Percentiles rank a stretch among this genome's conserved stretches.
Evolutionary conservation across 1,140 invertebrate genomes (phyloP).

Genomic region (Diabrotica virgifera): DNA sequence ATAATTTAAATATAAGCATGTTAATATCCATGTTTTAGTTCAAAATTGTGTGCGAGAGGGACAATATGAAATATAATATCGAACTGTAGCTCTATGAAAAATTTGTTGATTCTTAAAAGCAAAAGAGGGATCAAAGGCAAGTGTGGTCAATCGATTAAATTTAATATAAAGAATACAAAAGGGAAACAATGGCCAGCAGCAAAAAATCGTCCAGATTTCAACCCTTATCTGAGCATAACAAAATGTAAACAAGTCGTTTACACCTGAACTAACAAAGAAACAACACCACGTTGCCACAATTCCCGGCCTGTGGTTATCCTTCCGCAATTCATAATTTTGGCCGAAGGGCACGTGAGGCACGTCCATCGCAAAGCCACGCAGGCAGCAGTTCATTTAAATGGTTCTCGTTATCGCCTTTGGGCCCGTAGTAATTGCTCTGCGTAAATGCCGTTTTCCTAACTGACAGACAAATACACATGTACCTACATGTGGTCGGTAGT

Average conservation of each 20-base stretch:
- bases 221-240: not conserved
- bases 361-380: conserved; percentile 8
- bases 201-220: not conserved
- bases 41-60: too few species aligned
- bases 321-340: conserved; percentile 6
- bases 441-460: not conserved
- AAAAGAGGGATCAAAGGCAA: not conserved
- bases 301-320: conserved; percentile 5
- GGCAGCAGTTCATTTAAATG: conserved; percentile 9
- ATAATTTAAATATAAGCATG: too few species aligned
- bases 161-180: not conserved
- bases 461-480: not conserved
- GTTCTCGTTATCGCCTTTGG: not conserved
- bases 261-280: conserved; percentile 6
- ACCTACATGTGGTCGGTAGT: too few species aligned
- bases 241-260: not conserved
- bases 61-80: too few species aligned
- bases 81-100: not conserved
- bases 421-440: conserved; percentile 6
- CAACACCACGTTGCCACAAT: not conserved
- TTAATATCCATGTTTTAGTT: too few species aligned
- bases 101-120: not conserved
- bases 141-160: not conserved
- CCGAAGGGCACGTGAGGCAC: not conserved
- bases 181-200: not conserved